Evolutionary conservation across 2,888 invertebrate genomes (phyloP), one percentile per base, ranked within the genome.

Genomic region (Acleris sparsana): DNA sequence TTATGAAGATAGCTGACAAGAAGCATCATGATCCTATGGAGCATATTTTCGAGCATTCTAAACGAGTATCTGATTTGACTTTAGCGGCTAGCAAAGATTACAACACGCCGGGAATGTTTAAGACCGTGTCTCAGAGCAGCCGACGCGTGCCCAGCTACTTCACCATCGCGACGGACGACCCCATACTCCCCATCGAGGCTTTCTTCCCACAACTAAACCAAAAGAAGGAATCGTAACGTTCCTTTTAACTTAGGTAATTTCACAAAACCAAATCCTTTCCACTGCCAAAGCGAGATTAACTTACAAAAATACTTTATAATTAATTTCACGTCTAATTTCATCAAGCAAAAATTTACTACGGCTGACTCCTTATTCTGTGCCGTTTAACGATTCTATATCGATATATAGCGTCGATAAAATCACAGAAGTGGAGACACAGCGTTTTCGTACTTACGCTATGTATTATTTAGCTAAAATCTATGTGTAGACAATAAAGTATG

Each of bases 121-220:
- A 95, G 82, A 94, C 95, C 0, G 94, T 95, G 0, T 93, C 95
- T 1, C 91, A 91, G 1, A 93, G 91, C 62, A 95, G 94, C 72
- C 93, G 95, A 71, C 89, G 94, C 73, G 94, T 95, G 76, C 94
- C 95, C 4, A 94, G 93, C 75, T 95, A 95, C 75, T 95, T 96
- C 73, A 95, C 95, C 22, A 94, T 96, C 84, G 94, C 95, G 1
- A 96, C 96, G 0, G 96, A 96, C 71, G 96, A 96, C 79, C 96
- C 96, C 0, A 96, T 96, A 61, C 87, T 97, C 58, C 96, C 97
- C 0, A 95, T 97, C 70, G 96, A 96, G 85, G 96, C 96, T 0
- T 96, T 96, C 85, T 96, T 97, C 80, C 95, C 96, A 18, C 95
- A 95, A 79, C 82, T 96, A 56, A 94, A 95, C 73, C 94, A 94